These are phyloP conservation scores for Aramus guarauna DNA, from an alignment of 2,113 vertebrate species.

Conservation along the genomic window DNA sequence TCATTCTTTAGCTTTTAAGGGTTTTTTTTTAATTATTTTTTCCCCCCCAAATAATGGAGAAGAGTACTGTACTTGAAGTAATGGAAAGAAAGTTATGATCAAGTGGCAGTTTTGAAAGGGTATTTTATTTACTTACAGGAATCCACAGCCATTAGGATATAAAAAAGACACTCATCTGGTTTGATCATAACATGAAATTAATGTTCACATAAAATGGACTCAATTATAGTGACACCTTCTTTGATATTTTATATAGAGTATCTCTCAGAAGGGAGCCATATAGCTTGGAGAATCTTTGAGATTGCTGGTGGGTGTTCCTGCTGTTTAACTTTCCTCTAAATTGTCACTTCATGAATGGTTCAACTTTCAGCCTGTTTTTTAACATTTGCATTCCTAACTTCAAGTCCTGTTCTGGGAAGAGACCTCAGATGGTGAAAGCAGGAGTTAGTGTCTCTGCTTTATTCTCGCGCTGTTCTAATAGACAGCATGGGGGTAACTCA, in stretches of 20 bases:
- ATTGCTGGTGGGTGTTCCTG: neutral
- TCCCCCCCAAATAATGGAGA: neutral
- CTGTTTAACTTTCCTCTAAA: neutral
- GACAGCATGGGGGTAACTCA: neutral
- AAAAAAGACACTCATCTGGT: neutral
- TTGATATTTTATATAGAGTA: neutral
- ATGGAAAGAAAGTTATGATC: neutral
- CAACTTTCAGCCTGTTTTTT: neutral
- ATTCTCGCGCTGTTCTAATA: neutral
- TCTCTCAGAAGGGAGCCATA: neutral
- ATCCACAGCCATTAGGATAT: neutral
- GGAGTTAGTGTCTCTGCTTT: neutral
- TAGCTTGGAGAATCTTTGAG: neutral
- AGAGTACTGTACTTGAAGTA: neutral
- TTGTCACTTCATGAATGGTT: neutral
- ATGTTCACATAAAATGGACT: neutral
- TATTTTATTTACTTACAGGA: slow-evolving; percentile 58
- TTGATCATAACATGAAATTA: slow-evolving; percentile 6
- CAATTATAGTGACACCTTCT: neutral
- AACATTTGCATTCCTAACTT: neutral
- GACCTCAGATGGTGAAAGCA: neutral
- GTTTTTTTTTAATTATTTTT: neutral
- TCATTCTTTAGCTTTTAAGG: neutral
- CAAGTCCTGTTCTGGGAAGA: neutral
- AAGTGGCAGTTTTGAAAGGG: neutral